A percentile compares a stretch with the other conserved stretches of the same genome.
These are phyloP conservation scores for Alethe castanea DNA, from an alignment of 2,113 vertebrate species.

Conservation along the genomic window DNA sequence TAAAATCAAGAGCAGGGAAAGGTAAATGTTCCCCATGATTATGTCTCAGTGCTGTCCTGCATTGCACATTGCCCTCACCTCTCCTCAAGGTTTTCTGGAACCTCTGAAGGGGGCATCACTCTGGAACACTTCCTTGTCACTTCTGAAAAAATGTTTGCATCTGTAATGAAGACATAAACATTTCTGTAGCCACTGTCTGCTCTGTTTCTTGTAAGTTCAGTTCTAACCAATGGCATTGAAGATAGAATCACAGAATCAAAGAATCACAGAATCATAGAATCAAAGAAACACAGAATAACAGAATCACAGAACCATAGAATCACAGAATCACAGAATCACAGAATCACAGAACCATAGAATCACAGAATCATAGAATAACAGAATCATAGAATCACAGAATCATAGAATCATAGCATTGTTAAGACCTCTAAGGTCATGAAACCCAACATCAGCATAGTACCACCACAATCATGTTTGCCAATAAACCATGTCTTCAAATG, in stretches of 20 bases:
- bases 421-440: too few relatives aligned
- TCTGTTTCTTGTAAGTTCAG: background rate
- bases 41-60: background rate
- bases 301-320: background rate
- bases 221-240: background rate
- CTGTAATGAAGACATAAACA: background rate
- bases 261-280: background rate
- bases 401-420: fast-evolving
- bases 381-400: background rate
- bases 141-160: background rate
- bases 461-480: background rate
- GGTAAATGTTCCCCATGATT: background rate
- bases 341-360: too few relatives aligned
- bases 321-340: too few relatives aligned
- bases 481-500: background rate
- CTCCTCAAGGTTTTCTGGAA: background rate
- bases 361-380: too few relatives aligned
- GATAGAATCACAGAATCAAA: background rate
- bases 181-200: background rate
- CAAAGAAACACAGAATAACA: background rate
- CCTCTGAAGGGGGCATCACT: background rate
- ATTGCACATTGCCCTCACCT: background rate
- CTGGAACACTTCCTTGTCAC: fast-evolving
- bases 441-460: background rate
- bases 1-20: background rate